Evolutionary conservation across 2,888 invertebrate species (phyloP).

Genomic region (Diabrotica balteata): DNA sequence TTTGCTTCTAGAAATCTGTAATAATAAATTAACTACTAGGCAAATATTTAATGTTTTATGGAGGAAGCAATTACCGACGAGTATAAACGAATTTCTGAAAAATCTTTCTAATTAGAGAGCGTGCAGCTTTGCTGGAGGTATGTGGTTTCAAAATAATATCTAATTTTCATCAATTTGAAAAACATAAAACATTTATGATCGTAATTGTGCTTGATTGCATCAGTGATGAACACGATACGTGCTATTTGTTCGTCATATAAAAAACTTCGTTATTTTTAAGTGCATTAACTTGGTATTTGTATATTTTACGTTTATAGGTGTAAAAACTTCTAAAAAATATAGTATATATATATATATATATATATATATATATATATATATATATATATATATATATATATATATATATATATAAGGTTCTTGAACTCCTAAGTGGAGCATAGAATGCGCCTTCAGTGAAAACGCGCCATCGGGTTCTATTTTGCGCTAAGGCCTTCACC

Average conservation of each 20-base stretch:
- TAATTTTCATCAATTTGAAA: slow-evolving; percentile 26
- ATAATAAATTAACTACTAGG: too few species aligned
- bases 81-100: not conserved
- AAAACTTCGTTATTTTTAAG: slow-evolving; percentile 3
- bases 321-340: too few species aligned
- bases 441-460: too few species aligned
- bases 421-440: too few species aligned
- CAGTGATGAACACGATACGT: not conserved
- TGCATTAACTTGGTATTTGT: not conserved
- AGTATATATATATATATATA: too few species aligned
- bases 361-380: too few species aligned
- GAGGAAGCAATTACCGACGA: not conserved
- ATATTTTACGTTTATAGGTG: too few species aligned
- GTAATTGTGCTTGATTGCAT: slow-evolving; percentile 23
- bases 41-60: not conserved
- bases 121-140: slow-evolving; percentile 14
- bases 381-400: too few species aligned
- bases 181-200: slow-evolving; percentile 22
- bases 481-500: too few species aligned
- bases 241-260: slow-evolving; percentile 3
- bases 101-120: slow-evolving; percentile 7
- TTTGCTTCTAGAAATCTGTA: too few species aligned
- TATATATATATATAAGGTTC: too few species aligned
- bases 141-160: slow-evolving; percentile 18
- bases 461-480: too few species aligned